These are phyloP conservation scores for Netelia virgata DNA, from an alignment of 2,888 invertebrate species.

Conservation along the genomic window DNA sequence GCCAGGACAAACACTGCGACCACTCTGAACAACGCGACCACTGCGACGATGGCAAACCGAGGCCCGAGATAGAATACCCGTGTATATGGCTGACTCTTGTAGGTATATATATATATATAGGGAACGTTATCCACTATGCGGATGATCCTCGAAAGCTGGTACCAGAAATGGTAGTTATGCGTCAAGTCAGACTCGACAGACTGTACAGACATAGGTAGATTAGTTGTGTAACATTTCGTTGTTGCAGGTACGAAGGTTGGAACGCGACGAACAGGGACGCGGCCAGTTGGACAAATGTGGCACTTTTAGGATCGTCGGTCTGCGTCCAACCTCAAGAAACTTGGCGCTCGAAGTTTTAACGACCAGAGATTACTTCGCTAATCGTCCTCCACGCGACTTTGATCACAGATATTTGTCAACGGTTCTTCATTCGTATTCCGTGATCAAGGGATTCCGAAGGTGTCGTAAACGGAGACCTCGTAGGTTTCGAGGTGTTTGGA, in stretches of 20 bases:
- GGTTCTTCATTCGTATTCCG: background rate
- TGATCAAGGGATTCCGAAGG: background rate
- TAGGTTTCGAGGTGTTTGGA: background rate
- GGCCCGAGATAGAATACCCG: constrained; percentile 14
- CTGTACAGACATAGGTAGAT: background rate
- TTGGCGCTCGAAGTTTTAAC: too few species aligned
- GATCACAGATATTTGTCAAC: background rate
- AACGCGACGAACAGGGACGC: background rate
- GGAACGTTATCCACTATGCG: background rate
- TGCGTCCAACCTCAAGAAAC: too few species aligned
- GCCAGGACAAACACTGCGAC: constrained; percentile 50
- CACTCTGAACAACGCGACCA: constrained; percentile 25
- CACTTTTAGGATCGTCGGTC: too few species aligned
- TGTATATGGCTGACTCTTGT: background rate
- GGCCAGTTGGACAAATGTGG: too few species aligned
- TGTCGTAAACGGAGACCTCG: background rate
- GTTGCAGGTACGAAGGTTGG: background rate
- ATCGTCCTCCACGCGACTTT: too few species aligned
- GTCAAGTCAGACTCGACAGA: background rate
- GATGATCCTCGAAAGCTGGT: constrained; percentile 30
- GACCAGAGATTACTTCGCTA: too few species aligned
- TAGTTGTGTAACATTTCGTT: background rate
- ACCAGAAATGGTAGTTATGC: constrained; percentile 11
- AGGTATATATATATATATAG: background rate
- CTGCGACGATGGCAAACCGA: constrained; percentile 11